A percentile compares a stretch with the other conserved stretches of the same genome.
phyloP scores from a whole-genome alignment of 2,797 vertebrate genomes.

The Lutjanus argentimaculatus region DNA sequence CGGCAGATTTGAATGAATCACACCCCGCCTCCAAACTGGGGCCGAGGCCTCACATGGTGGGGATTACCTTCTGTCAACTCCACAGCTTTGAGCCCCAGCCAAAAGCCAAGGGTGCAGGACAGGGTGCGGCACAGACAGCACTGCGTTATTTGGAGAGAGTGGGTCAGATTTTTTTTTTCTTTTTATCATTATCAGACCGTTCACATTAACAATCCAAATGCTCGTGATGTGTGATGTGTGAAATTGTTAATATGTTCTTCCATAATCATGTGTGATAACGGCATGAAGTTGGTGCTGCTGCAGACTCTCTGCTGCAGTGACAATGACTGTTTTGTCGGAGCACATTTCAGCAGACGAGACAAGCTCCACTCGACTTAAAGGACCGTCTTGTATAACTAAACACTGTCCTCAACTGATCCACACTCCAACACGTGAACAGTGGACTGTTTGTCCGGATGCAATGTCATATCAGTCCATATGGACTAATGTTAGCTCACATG shows the following conservation, averaged over 20 bases:
- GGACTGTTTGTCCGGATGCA: background rate
- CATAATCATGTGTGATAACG: background rate
- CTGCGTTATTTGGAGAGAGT: conserved; percentile 13
- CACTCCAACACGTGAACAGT: background rate
- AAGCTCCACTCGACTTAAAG: background rate
- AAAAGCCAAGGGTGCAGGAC: conserved; percentile 53
- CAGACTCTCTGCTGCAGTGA: background rate
- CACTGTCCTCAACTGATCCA: background rate
- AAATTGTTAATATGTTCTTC: background rate
- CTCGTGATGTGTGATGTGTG: background rate
- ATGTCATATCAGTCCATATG: conserved; percentile 13
- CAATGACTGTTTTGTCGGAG: background rate
- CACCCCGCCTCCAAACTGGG: conserved; percentile 93
- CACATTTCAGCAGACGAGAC: conserved; percentile 12
- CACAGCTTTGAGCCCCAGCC: conserved; percentile 63
- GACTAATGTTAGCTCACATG: background rate
- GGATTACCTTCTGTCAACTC: conserved; percentile 92
- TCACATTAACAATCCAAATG: background rate
- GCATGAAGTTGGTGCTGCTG: background rate
- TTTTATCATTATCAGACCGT: background rate
- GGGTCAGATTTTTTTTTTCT: background rate
- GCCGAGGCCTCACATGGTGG: conserved; percentile 93
- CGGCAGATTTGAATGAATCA: conserved; percentile 92
- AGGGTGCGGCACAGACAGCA: conserved; percentile 46
- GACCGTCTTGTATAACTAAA: background rate